phyloP scores from a whole-genome alignment of 2,113 vertebrate genomes.

The Pardalotus punctatus region DNA sequence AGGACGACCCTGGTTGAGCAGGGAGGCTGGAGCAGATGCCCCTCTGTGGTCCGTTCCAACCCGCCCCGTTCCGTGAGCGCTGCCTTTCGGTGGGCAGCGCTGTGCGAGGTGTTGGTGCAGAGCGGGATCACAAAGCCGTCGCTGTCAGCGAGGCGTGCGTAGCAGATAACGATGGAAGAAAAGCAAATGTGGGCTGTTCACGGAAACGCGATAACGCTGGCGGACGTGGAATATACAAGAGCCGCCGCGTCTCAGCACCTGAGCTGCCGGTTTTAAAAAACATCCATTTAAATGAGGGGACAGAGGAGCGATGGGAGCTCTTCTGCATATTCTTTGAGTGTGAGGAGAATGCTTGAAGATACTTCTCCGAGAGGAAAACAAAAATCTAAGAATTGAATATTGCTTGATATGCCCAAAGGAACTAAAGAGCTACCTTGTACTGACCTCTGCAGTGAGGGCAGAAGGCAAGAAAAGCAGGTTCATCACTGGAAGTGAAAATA shows the following conservation, averaged over 20 bases:
- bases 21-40: neutral
- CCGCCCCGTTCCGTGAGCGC: neutral
- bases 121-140: neutral
- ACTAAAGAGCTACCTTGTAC: neutral
- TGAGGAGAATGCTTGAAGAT: neutral
- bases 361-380: rapidly evolving
- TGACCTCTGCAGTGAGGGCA: neutral
- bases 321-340: rapidly evolving
- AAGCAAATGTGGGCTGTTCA: neutral
- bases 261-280: neutral
- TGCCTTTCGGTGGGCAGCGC: neutral
- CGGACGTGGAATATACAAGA: neutral
- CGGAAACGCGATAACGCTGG: neutral
- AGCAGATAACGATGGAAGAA: rapidly evolving
- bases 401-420: neutral
- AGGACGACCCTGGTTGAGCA: neutral
- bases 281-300: neutral
- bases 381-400: neutral
- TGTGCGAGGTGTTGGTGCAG: rapidly evolving
- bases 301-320: neutral
- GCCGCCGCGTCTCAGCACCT: neutral
- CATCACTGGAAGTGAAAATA: neutral
- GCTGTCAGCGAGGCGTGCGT: neutral
- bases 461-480: neutral
- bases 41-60: rapidly evolving